Percentiles rank a stretch among this genome's conserved stretches.
phyloP scores from a whole-genome alignment of 1,140 invertebrate genomes.

The Scaptomyza hsui region DNA sequence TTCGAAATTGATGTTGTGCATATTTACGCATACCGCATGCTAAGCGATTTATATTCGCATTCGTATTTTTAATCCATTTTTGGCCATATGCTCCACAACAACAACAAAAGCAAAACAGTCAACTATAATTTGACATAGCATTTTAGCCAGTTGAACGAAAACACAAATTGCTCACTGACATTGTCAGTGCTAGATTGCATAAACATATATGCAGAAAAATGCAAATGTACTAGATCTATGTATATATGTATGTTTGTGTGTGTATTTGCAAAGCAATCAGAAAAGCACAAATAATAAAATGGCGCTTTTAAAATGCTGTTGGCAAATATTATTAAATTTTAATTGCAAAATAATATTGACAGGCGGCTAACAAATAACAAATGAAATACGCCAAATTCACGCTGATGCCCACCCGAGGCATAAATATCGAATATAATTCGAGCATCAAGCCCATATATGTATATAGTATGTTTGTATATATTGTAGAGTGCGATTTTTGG shows the following conservation, averaged over 20 bases:
- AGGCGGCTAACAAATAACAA: slow-evolving; percentile 62
- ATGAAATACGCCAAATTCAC: slow-evolving; percentile 60
- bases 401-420: slow-evolving; percentile 11
- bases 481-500: not conserved
- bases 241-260: not conserved
- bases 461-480: not conserved
- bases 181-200: slow-evolving; percentile 15
- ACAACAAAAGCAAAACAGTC: slow-evolving; percentile 5
- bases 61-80: slow-evolving; percentile 19
- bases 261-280: not conserved
- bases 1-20: slow-evolving; percentile 5
- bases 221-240: not conserved
- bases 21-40: not conserved
- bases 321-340: slow-evolving; percentile 61
- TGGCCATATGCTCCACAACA: not conserved
- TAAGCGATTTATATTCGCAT: slow-evolving; percentile 17
- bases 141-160: slow-evolving; percentile 9
- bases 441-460: not conserved
- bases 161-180: slow-evolving; percentile 26
- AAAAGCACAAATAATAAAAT: slow-evolving; percentile 18
- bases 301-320: slow-evolving; percentile 2
- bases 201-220: slow-evolving; percentile 5
- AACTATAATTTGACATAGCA: slow-evolving; percentile 27
- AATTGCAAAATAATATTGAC: slow-evolving; percentile 80
- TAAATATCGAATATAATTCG: slow-evolving; percentile 15